Base-by-base conservation (phyloP, 2,888 invertebrate genomes). In the Orthosia gothica region DNA sequence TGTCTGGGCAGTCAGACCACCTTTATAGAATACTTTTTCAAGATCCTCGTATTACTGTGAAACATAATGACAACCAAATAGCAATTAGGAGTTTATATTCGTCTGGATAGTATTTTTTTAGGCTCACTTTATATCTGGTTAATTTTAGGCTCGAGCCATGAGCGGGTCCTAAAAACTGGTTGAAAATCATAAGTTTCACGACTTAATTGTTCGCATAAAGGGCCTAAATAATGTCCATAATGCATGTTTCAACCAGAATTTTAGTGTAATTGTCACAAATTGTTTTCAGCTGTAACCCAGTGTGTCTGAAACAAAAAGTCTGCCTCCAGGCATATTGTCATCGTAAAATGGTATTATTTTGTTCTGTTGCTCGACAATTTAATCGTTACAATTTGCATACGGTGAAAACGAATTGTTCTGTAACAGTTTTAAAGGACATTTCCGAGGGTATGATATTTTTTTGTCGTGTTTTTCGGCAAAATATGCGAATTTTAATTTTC, bases 361-460 rank as follows among this genome's bases (percentile, higher is more conserved):
- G 76, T 83, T 76, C 52, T 62, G 78, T 78, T 76, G 65, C 68
- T 58, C 78, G 72, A 76, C 67, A 86, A 78, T 83, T 83, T 76
- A 78, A 86, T 81, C 74, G 81, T 65, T 66, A 62, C 65, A 73
- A 85, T 85, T 86, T 86, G 74, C 78, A 85, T 83, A 69, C 63
- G 70, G 49, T 49, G 59, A 62, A 83, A 81, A 65, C 70, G 75
- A 70, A 86, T 74, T 78, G 77, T 72, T 65, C 75, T 15, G 81
- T 78, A 86, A 83, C 80, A 78, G 76, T 81, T 84, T 81, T 83
- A 84, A 84, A 84, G 78, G 68, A 70, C 65, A 57, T 76, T 85
- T 62, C 68, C 54, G 70, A 61, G 18, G 26, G 59, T 74, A 71
- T 81, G 54, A 70, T 50, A 62, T 59, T 74, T 74, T n/a, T 76